These are phyloP conservation scores for Eristalis intricaria DNA, from an alignment of 2,888 invertebrate genomes.

Conservation along the genomic window DNA sequence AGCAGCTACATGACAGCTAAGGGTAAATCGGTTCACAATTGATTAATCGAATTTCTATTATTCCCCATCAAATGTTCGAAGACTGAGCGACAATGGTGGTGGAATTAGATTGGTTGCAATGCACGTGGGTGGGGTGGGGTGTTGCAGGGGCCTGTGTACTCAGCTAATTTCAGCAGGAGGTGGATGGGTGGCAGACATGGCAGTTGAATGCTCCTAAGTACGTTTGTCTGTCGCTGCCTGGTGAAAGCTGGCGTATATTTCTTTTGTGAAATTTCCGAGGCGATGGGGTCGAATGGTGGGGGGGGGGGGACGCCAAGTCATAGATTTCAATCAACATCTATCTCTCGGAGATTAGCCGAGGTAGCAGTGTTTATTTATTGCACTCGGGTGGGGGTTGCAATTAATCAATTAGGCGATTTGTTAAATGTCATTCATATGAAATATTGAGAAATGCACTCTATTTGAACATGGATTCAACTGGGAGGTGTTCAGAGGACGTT, in stretches of 20 bases:
- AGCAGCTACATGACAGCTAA: conserved; percentile 64
- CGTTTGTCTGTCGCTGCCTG: neutral
- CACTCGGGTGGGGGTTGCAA: conserved; percentile 9
- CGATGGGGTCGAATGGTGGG: neutral
- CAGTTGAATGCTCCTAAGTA: neutral
- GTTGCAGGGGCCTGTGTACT: conserved; percentile 23
- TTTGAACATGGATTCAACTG: neutral
- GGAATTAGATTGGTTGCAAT: neutral
- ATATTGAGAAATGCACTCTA: neutral
- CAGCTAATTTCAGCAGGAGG: conserved; percentile 28
- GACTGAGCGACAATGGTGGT: conserved; percentile 22
- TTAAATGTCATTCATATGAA: conserved; percentile 1
- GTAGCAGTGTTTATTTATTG: conserved; percentile 27
- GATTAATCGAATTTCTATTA: conserved; percentile 71
- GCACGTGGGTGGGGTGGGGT: neutral
- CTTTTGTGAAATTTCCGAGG: neutral
- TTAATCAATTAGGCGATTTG: conserved; percentile 34
- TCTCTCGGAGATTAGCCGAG: neutral
- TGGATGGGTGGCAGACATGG: neutral
- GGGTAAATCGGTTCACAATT: conserved; percentile 65
- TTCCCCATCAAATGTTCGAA: conserved; percentile 40
- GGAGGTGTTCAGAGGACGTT: neutral
- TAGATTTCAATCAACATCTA: conserved; percentile 16
- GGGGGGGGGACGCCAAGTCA: neutral
- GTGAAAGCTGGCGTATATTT: neutral